Base-by-base conservation (phyloP, 2,797 vertebrate genomes). In the Tauraco hartlaubi region DNA sequence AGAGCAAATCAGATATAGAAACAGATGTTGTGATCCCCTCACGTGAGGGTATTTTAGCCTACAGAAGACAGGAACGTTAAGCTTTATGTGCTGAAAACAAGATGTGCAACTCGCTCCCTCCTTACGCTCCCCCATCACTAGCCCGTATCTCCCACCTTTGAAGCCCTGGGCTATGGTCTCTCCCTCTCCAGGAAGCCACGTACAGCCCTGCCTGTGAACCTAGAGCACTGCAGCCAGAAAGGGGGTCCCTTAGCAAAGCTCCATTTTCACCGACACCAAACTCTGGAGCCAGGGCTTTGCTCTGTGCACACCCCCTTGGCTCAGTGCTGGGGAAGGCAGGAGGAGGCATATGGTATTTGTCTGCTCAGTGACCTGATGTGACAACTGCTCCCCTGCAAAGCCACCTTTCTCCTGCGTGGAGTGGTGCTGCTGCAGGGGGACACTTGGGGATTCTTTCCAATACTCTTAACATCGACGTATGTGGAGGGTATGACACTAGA, bases 301-400 rank as follows among this genome's bases (percentile, higher is more conserved):
- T 37, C 43, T 7, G 31, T 4, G 41, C 15, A 9, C 39, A 37
- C 2, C 12, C 25, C 35, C 41, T 29, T 16, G 59, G 13, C 49
- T 74, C 64, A 20, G 54, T 1, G 1, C 64, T 19, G 13, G 52
- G 35, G 41, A 25, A 15, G 3, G 43, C 61, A 18, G 39, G 61
- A 22, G 29, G 19, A 35, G 59, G 52, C 44, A 41, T 0, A 6
- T 0, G 23, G 0, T 15, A 19, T 0, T 6, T 15, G 31, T 37
- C 54, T 64, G 75, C 41, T 48, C 62, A 5, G 20, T 4, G 44
- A 82, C 63, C 19, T 25, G 10, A 21, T 4, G 35, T 12, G 69
- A 52, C 48, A 64, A 12, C 41, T 9, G 23, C 28, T 64, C 61
- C 68, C 17, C 15, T 39, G 37, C 29, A 54, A 62, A 84, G 69